Base-by-base conservation (phyloP, 2,113 vertebrate genomes). In the Chitala chitala region DNA sequence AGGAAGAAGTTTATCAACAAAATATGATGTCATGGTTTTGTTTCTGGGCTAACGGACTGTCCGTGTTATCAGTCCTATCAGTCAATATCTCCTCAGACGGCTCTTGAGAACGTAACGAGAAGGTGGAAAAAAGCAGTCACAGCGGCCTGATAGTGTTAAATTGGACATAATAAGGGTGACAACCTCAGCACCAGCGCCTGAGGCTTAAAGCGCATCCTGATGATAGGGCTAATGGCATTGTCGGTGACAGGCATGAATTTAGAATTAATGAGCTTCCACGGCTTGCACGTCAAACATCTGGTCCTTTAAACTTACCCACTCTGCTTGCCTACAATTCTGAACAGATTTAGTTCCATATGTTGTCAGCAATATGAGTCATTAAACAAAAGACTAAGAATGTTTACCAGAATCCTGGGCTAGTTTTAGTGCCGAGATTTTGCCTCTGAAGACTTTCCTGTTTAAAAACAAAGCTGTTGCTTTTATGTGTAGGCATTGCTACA, bases 201-300 rank as follows among this genome's bases (percentile, higher is more conserved):
- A 5, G 75, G 53, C 76, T 54, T 54, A 40, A 42, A 24, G 0
- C 7, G 66, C 81, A 75, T 78, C 55, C 59, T 40, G 33, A 79
- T 69, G 78, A 75, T 69, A 59, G 65, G 68, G 63, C 75, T 77
- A 82, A 86, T 78, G 71, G 79, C 74, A 81, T 83, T 79, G 76
- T 85, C 83, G 82, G 76, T 75, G 71, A 71, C 63, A 64, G 66
- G 78, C 76, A 72, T 77, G 86, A 83, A 88, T 89, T 44, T 82
- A 84, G 77, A 75, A 86, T 84, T 78, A 85, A 86, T 44, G 72
- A 84, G 78, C 55, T 71, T 64, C 75, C 24, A 1, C 54, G 73
- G 74, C 56, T 82, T 17, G 40, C n/a, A 44, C 0, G 70, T 54
- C 40, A 29, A 54, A 71, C 65, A 79, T 54, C 66, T 51, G 33